Evolutionary conservation across 2,888 invertebrate genomes (phyloP).

Genomic region (Spilosoma lubricipeda): DNA sequence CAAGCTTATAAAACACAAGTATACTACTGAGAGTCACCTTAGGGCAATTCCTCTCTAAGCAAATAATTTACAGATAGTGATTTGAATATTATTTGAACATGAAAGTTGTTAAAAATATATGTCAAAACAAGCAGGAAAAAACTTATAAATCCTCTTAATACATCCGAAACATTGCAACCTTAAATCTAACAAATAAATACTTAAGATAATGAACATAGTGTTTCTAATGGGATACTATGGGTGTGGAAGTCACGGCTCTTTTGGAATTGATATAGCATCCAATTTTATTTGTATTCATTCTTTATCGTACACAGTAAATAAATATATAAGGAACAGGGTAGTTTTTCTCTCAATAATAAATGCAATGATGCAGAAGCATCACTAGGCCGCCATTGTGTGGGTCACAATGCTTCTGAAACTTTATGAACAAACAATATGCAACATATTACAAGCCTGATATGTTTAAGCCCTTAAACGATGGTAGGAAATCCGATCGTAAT

Average conservation of each 20-base stretch:
- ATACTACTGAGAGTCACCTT: constrained; percentile 8
- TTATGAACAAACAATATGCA: background rate
- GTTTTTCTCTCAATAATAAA: too few species aligned
- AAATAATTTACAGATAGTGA: background rate
- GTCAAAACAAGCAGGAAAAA: too few species aligned
- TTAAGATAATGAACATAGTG: background rate
- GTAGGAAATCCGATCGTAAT: constrained; percentile 43
- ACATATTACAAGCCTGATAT: constrained; percentile 3
- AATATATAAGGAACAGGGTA: too few species aligned
- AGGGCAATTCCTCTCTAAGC: background rate
- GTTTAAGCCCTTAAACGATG: constrained; percentile 12
- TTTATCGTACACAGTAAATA: too few species aligned
- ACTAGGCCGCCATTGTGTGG: too few species aligned
- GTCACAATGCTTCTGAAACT: background rate
- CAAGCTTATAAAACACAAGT: constrained; percentile 31
- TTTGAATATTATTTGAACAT: background rate
- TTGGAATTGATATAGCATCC: too few species aligned
- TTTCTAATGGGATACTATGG: background rate
- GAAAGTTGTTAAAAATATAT: background rate
- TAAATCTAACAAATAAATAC: background rate
- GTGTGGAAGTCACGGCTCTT: background rate
- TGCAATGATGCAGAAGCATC: too few species aligned
- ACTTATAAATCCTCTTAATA: too few species aligned
- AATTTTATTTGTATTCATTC: too few species aligned
- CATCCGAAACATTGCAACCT: too few species aligned